Evolutionary conservation across 2,888 invertebrate species (phyloP).

Genomic region (Portevinia maculata): DNA sequence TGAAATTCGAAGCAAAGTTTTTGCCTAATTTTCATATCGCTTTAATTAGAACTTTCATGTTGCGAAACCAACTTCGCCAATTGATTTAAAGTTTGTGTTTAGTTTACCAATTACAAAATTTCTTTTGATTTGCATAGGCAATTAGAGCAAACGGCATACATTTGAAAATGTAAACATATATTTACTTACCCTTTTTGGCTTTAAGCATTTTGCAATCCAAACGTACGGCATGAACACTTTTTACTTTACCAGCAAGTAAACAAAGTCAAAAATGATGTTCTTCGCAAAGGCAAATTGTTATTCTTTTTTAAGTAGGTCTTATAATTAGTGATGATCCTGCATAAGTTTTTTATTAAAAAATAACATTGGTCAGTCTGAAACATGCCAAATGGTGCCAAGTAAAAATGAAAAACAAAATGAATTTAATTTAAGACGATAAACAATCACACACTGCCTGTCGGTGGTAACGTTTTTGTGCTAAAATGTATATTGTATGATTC

Average conservation of each 20-base stretch:
- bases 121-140: slow-evolving; percentile 8
- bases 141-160: too few species aligned
- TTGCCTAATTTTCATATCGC: too few species aligned
- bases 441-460: slow-evolving; percentile 71
- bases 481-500: background rate
- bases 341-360: slow-evolving; percentile 28
- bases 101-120: slow-evolving; percentile 2
- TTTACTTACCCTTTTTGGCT: too few species aligned
- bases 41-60: too few species aligned
- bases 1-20: too few species aligned
- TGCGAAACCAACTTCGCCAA: too few species aligned
- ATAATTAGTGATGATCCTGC: background rate
- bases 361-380: slow-evolving; percentile 65
- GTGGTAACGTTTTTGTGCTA: slow-evolving; percentile 51
- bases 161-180: too few species aligned
- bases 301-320: background rate
- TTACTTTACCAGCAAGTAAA: too few species aligned
- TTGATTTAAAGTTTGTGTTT: too few species aligned
- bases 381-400: slow-evolving; percentile 74
- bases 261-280: too few species aligned
- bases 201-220: too few species aligned
- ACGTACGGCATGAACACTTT: too few species aligned
- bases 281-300: background rate
- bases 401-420: slow-evolving; percentile 68
- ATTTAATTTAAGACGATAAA: slow-evolving; percentile 74